A percentile compares a stretch with the other conserved stretches of the same genome.
These are phyloP conservation scores for Oreotrochilus melanogaster DNA, from an alignment of 2,113 vertebrate species.

Conservation along the genomic window DNA sequence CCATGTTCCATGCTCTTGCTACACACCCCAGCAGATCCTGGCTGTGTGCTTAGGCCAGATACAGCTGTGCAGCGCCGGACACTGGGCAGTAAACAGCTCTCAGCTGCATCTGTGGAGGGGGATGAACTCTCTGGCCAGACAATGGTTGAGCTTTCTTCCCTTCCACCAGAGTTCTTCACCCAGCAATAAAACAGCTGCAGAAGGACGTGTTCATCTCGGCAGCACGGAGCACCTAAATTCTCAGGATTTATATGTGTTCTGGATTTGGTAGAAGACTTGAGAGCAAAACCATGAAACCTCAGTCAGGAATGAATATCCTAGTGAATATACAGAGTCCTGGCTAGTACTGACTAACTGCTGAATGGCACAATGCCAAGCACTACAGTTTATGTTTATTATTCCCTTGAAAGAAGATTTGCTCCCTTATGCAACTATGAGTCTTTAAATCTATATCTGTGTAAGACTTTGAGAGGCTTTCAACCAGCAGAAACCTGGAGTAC, in stretches of 20 bases:
- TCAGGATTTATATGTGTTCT: not conserved
- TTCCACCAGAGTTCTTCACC: not conserved
- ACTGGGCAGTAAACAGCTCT: not conserved
- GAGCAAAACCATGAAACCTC: not conserved
- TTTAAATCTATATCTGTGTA: not conserved
- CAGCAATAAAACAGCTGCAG: not conserved
- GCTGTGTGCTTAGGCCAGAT: not conserved
- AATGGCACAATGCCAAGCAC: not conserved
- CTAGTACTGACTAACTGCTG: not conserved
- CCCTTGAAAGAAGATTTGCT: not conserved
- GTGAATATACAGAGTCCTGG: not conserved
- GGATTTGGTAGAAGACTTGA: not conserved
- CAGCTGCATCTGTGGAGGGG: not conserved
- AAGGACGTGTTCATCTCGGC: fast-evolving
- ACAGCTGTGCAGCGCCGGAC: not conserved
- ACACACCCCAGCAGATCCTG: not conserved
- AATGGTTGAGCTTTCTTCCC: not conserved
- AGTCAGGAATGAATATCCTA: not conserved
- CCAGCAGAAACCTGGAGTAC: not conserved
- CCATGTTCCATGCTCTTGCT: not conserved
- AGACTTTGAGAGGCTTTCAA: not conserved
- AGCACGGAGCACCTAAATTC: not conserved
- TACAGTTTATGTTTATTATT: not conserved
- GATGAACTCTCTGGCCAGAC: not conserved
- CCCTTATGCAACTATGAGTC: not conserved